Evolutionary conservation across 2,113 vertebrate genomes (phyloP), one percentile per base, ranked within the genome.

Genomic region (Microcebus ravelobensis): DNA sequence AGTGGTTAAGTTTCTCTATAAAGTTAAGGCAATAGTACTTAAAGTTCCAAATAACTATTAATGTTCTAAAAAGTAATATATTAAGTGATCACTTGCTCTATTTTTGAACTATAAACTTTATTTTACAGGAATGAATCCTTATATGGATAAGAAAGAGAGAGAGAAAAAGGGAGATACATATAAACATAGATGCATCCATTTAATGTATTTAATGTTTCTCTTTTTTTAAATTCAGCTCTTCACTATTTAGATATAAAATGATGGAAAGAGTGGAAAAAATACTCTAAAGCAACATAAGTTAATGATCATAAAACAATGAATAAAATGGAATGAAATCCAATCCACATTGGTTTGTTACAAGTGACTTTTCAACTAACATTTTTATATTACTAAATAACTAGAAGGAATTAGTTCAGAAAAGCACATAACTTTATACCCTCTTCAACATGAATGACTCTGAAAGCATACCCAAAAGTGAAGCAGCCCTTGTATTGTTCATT

Each of bases 311-410:
- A 82, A 36, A 67, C 45, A 76, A 0, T 52, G 52, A 87, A 82
- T 85, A 89, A 73, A 50, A 82, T 5, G 20, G 48, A 59, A 55
- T 25, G 3, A 97, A 96, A 96, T 39, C 36, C 15, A 57, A 31
- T 42, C 50, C 45, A 80, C 2, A 81, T n/a, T 65, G 31, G 6
- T 88, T 88, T 92, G 34, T 81, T 90, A 73, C n/a, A 13, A 63
- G 20, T 81, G 18, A 50, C 42, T 92, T 92, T 85, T 84, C 59
- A 97, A 90, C 42, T 86, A 95, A 77, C 10, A 61, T 65, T 96
- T 96, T 92, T 68, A 55, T 82, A 65, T 74, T 81, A 80, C 59
- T 91, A 93, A 96, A 94, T 65, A 85, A 83, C 27, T 82, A 23
- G 31, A 73, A 25, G 12, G 6, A 21, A 63, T 86, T 55, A 17